Conservation (phyloP, 2,113 vertebrate genomes). For the Isurus oxyrinchus region DNA sequence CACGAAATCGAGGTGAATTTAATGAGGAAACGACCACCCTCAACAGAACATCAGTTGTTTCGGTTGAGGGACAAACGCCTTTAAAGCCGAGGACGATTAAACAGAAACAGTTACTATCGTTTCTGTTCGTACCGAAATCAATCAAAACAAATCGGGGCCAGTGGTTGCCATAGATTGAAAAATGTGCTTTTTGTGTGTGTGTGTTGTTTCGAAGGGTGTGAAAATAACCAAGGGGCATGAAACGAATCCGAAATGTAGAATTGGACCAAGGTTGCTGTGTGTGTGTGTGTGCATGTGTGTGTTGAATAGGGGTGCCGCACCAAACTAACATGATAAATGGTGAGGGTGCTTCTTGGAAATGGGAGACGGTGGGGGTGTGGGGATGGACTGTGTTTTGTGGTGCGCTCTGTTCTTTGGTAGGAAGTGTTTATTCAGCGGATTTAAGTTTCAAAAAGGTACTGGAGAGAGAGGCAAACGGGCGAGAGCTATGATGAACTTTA, state of each 20-base stretch:
- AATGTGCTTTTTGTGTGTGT: background rate
- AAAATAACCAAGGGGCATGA: background rate
- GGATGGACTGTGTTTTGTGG: background rate
- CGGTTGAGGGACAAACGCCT: too few relatives aligned
- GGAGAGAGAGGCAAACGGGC: background rate
- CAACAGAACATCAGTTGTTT: background rate
- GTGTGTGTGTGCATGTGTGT: background rate
- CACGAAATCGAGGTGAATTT: background rate
- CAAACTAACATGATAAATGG: background rate
- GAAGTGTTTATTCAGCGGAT: background rate
- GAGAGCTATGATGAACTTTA: background rate
- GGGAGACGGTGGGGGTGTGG: background rate
- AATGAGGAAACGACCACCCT: background rate
- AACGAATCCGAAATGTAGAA: background rate
- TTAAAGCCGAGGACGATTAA: background rate
- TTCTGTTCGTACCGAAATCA: background rate
- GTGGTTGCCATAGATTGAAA: background rate
- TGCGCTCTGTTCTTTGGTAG: background rate
- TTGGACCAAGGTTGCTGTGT: background rate
- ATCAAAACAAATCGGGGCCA: background rate
- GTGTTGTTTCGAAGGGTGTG: background rate
- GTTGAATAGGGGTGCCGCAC: background rate
- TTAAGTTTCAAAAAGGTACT: background rate
- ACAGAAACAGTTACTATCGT: background rate
- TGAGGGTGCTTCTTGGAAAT: background rate